A percentile compares a stretch with the other conserved stretches of the same genome.
Conservation (phyloP, 2,888 invertebrate species). For the Sesia apiformis region DNA sequence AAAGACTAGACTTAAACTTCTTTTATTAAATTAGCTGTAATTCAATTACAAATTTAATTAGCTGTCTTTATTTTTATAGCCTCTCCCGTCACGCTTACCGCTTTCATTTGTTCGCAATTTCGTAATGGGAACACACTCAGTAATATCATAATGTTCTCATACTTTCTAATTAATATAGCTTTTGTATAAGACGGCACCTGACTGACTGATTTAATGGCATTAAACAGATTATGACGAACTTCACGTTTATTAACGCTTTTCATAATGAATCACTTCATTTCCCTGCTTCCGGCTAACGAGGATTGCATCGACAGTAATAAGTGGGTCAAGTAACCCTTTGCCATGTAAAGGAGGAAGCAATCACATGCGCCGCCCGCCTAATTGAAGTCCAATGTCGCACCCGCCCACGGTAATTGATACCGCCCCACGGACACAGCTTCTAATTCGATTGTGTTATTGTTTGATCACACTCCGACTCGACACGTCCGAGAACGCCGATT, state of each 20-base stretch:
- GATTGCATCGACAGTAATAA: constrained; percentile 51
- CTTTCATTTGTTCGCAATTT: background rate
- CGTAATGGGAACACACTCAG: too few species aligned
- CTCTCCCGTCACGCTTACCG: background rate
- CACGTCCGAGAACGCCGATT: constrained; percentile 39
- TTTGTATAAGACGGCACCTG: too few species aligned
- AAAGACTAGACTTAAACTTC: too few species aligned
- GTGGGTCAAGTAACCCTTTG: constrained; percentile 70
- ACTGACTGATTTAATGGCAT: too few species aligned
- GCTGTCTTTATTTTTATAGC: background rate
- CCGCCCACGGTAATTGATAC: constrained; percentile 72
- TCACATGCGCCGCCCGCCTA: constrained; percentile 67
- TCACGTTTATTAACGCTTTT: too few species aligned
- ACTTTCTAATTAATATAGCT: too few species aligned
- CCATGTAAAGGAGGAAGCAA: constrained; percentile 34
- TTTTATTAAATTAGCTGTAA: too few species aligned
- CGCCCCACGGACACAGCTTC: constrained; percentile 47
- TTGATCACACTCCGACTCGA: constrained; percentile 44
- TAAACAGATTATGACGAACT: too few species aligned
- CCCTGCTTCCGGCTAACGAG: constrained; percentile 41
- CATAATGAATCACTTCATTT: constrained; percentile 48
- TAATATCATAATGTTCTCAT: too few species aligned
- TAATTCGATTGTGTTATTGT: constrained; percentile 68
- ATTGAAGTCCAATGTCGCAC: constrained; percentile 73
- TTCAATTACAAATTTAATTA: background rate